Evolutionary conservation across 1,140 invertebrate species (phyloP), one percentile per base, ranked within the genome.

Genomic region (Zaprionus lachaisei): DNA sequence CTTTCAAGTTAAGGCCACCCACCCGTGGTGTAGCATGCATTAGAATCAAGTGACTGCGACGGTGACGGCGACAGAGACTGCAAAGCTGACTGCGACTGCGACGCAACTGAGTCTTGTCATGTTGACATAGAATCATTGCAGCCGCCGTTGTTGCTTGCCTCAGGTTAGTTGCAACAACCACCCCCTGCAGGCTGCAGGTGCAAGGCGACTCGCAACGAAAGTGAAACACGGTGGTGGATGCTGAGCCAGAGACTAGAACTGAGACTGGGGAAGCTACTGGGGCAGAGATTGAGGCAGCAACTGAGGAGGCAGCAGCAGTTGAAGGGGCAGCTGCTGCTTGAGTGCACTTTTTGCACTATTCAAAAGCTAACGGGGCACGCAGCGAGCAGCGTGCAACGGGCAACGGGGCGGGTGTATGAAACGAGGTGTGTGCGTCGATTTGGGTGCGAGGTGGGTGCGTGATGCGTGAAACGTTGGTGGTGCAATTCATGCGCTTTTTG

Each of bases 341-440:
- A 83, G 84, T 89, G 85, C 85, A 90, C 85, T 90, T 85, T 84
- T 81, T 90, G 81, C 85, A 89, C 85, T 89, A 89, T 89, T 90
- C 72, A 90, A 86, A 90, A 77, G 79, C 67, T 72, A 64, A 79
- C 11, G 20, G 47, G 9, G 20, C 12, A 22, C 7, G 41, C n/a
- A 17, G n/a, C n/a, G 11, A 5, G 38, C 14, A 17, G 2, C n/a
- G 20, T 5, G 38, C 14, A 68, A 58, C 54, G 47, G 61, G 17
- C 7, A 28, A 28, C 20, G 57, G 58, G 17, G 62, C 20, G 17
- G 38, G n/a, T 31, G 54, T 75, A 38, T 61, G 66, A 44, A 17
- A 37, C 26, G 26, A 41, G 15, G 55, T 66, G 41, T 17, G 31
- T 38, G 47, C 26, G 37, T 11, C 31, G 31, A 9, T 34, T 9